Base-by-base conservation (phyloP, 2,888 invertebrate genomes). In the Acrobasis repandana region DNA sequence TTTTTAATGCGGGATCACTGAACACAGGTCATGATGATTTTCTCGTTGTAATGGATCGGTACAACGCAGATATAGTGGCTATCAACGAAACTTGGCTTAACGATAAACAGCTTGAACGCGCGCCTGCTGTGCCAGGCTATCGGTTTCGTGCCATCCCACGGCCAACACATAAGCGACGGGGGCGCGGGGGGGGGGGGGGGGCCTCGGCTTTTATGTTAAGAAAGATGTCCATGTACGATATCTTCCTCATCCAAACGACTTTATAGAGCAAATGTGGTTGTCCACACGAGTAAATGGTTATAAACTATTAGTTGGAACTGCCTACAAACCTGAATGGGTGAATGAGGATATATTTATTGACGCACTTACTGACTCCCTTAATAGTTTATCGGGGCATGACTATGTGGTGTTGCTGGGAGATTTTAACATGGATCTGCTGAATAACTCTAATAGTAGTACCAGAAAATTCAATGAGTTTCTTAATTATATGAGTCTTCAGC, bases 21-120 rank as follows among this genome's bases (percentile, higher is more conserved):
- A 48, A 48, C 18, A 48, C 48, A 10, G 48, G 48, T 18, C 48
- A 48, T 18, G 48, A 48, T n/a, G 48, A 48, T 16, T 48, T 48
- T 18, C 8, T 48, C 10, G 16, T 48, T 16, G 48, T 18, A 2
- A 9, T 48, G 48, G 18, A 48, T 1, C 48, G 10, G 1, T 48
- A 10, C 18, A 10, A 10, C 9, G 16, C 48, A 2, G 48, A 48
- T 5, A 18, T 48, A 1, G 48, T 48, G 2, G 48, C 48, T 4
- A 8, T 48, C 2, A 48, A 48, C 18, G 48, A 48, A 18, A 48
- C 48, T 9, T 48, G 48, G 48, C 8, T 48, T 48, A 8, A 6
- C 0, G 48, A 48, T 16, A 9, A 10, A 3, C 48, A 48, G 6
- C 9, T 10, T 9, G 48, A 8, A 8, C 48, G 8, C 16, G 48